Percentiles rank a stretch among this genome's conserved stretches.
Conservation (phyloP, 1,140 invertebrate species). For the Plutomurus gul region DNA sequence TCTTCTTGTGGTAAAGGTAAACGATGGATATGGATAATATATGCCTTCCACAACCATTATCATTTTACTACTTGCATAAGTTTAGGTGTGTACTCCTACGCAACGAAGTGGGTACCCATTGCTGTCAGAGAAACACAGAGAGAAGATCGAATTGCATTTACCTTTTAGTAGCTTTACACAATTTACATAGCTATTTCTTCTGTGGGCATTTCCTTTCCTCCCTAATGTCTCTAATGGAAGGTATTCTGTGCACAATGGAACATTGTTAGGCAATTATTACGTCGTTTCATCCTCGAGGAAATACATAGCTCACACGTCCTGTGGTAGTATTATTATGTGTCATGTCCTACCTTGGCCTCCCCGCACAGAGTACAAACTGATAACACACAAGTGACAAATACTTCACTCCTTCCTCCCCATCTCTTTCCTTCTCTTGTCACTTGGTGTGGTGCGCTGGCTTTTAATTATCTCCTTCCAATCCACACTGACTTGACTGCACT, state of each 20-base stretch:
- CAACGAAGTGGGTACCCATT: too few relatives aligned
- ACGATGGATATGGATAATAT: too few relatives aligned
- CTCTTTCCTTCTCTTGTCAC: too few relatives aligned
- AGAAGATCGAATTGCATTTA: neutral
- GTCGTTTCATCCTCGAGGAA: constrained; percentile 2
- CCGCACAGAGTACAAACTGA: neutral
- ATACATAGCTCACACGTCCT: constrained; percentile 19
- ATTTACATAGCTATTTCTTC: neutral
- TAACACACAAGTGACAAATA: constrained; percentile 24
- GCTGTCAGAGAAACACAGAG: too few relatives aligned
- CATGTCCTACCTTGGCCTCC: neutral
- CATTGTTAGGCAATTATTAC: constrained; percentile 24
- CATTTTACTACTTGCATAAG: too few relatives aligned
- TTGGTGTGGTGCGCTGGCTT: neutral
- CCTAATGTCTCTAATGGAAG: constrained; percentile 22
- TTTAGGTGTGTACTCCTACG: too few relatives aligned
- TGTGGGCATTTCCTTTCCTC: neutral
- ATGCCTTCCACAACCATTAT: too few relatives aligned
- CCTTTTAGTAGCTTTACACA: constrained; percentile 11
- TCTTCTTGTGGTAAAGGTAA: too few relatives aligned
- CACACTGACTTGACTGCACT: too few relatives aligned
- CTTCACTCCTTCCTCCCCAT: neutral
- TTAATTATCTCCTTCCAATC: neutral
- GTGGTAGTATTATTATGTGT: neutral
- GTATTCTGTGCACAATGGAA: constrained; percentile 17